Percentiles rank a stretch among this genome's conserved stretches.
Evolutionary conservation across 2,113 vertebrate species (phyloP).

Genomic region (Phylloscopus trochilus): DNA sequence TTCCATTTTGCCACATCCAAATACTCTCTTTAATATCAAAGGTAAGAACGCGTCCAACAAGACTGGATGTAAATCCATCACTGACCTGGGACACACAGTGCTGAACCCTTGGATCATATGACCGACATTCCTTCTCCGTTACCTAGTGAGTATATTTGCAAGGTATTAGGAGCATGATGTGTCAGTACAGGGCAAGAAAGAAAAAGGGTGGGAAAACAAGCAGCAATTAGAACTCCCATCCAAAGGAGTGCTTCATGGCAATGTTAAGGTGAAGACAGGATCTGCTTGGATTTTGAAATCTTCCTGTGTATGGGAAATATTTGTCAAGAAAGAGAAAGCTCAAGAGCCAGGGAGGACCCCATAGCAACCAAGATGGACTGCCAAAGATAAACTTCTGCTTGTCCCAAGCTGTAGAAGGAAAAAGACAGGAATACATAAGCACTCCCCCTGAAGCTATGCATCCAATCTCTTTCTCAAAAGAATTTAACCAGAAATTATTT

Average conservation of each 20-base stretch:
- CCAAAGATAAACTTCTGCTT: not conserved
- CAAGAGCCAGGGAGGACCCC: not conserved
- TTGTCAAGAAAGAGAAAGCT: not conserved
- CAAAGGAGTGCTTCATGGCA: accelerated
- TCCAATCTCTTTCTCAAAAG: not conserved
- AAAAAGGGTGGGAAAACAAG: not conserved
- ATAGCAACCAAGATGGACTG: not conserved
- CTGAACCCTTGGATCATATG: not conserved
- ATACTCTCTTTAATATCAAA: not conserved
- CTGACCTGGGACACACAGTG: not conserved
- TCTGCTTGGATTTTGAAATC: not conserved
- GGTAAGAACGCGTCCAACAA: not conserved
- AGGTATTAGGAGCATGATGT: not conserved
- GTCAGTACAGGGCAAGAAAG: not conserved
- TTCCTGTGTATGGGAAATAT: not conserved
- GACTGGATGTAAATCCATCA: not conserved
- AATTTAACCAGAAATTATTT: not conserved
- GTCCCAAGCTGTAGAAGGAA: not conserved
- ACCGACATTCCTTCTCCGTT: not conserved
- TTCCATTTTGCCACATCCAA: not conserved
- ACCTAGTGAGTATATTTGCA: not conserved
- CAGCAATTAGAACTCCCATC: not conserved
- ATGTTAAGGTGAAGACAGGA: not conserved
- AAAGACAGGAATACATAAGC: not conserved
- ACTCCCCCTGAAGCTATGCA: not conserved